Conservation (phyloP, 2,797 vertebrate species). For the Enteromius viviparus region DNA sequence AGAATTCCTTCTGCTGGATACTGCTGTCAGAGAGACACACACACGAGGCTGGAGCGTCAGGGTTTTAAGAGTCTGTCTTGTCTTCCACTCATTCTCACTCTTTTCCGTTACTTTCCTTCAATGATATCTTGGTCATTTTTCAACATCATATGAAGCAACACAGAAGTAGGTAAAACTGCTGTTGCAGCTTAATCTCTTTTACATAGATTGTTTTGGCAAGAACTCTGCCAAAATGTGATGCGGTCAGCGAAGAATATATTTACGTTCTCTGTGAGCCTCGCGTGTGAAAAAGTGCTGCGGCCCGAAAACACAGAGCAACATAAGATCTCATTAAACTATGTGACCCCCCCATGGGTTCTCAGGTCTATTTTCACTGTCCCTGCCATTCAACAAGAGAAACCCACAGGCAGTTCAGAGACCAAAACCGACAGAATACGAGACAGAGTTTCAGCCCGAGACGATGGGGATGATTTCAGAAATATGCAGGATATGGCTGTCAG, state of each 20-base stretch:
- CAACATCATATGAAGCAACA: slow-evolving; percentile 5
- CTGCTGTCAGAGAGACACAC: not conserved
- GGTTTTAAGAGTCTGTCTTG: not conserved
- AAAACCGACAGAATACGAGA: slow-evolving; percentile 4
- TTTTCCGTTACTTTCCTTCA: slow-evolving; percentile 5
- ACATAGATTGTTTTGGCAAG: slow-evolving; percentile 31
- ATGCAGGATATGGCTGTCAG: slow-evolving; percentile 46
- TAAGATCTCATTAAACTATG: slow-evolving; percentile 41
- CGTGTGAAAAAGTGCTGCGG: slow-evolving; percentile 34
- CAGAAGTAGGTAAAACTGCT: slow-evolving; percentile 20
- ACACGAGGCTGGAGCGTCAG: not conserved
- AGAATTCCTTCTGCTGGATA: not conserved
- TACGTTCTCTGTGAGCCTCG: slow-evolving; percentile 29
- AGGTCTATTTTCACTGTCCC: slow-evolving; percentile 18
- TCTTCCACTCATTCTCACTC: not conserved
- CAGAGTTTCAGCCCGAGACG: not conserved
- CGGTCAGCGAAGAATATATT: slow-evolving; percentile 42
- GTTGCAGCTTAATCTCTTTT: slow-evolving; percentile 16
- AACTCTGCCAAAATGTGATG: slow-evolving; percentile 24
- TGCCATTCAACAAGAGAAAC: slow-evolving; percentile 8
- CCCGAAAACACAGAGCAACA: slow-evolving; percentile 38
- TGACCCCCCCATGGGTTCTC: slow-evolving; percentile 30
- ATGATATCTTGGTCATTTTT: slow-evolving; percentile 28
- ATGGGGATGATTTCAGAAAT: slow-evolving; percentile 37
- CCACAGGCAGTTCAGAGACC: not conserved